Evolutionary conservation across 2,888 invertebrate species (phyloP), one percentile per base, ranked within the genome.

Genomic region (Trilocha varians): DNA sequence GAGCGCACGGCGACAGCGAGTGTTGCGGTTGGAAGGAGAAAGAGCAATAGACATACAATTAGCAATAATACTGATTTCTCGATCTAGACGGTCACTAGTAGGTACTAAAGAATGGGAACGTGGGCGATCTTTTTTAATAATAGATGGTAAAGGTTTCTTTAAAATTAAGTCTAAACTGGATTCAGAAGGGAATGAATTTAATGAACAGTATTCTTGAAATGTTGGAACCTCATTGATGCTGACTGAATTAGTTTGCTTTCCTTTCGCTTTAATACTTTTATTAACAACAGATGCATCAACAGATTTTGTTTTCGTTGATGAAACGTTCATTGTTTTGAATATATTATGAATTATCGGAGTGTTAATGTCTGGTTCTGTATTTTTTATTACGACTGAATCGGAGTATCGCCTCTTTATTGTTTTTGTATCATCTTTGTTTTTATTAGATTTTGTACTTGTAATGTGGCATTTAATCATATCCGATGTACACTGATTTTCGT

Each of bases 41-140:
- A 87, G 73, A 83, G 80, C 80, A 79, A 78, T 64, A 80, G 70
- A 82, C 85, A 87, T 59, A 85, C 80, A 87, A 84, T 88, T 89
- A 89, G 88, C 86, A 73, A 85, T 76, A 75, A 70, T 76, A 80
- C 82, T 82, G 60, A 70, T 67, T 58, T 78, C 70, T 61, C 63
- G 60, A 61, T 75, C 71, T 74, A 80, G 65, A 66, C 73, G 74
- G 56, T 72, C 55, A 45, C 63, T 59, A n/a, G n/a, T n/a, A 50
- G 71, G 59, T 57, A 70, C 66, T 65, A 79, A 49, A 57, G 79
- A 78, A 57, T 65, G 65, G 39, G 79, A 74, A 49, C 79, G 70
- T 49, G 59, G 53, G 36, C 72, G 73, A 73, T 75, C 68, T 52
- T 70, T 73, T 55, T 75, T 78, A 54, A 74, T 74, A 55, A 74